These are phyloP conservation scores for Protaetia brevitarsis DNA, from an alignment of 1,140 invertebrate species.

Conservation along the genomic window DNA sequence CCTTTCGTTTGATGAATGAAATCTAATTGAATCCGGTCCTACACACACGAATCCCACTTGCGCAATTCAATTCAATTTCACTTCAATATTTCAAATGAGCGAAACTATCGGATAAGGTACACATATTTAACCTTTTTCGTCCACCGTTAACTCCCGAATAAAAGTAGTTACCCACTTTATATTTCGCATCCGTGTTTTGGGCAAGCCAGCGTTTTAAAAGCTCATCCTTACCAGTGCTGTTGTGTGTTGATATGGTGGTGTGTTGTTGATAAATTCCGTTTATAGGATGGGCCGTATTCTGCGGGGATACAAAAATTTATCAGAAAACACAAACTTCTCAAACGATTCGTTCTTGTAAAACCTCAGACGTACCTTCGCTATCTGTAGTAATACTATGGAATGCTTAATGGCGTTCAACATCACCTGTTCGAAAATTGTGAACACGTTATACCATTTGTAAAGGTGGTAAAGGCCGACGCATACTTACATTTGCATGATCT, in stretches of 20 bases:
- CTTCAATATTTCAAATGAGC: no score
- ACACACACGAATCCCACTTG: no score
- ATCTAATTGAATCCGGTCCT: no score
- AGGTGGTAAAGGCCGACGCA: not conserved
- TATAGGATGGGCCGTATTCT: constrained; percentile 86
- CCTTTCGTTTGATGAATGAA: no score
- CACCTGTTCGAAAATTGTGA: constrained; percentile 53
- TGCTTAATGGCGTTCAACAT: constrained; percentile 95
- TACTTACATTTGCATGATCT: constrained; percentile 62
- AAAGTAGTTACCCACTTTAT: no score
- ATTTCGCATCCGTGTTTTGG: no score
- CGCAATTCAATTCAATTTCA: no score
- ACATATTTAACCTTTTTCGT: no score
- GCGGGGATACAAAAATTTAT: no score
- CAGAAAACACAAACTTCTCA: not conserved
- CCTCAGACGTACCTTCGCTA: constrained; percentile 76
- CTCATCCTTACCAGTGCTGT: not conserved
- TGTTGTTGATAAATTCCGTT: constrained; percentile 72
- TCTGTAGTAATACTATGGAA: constrained; percentile 95
- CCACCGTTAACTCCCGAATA: no score
- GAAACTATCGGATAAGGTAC: no score
- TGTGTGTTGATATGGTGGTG: not conserved
- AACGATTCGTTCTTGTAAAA: not conserved
- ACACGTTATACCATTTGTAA: not conserved
- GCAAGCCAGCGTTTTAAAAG: not conserved